These are phyloP conservation scores for Pandemis heparana DNA, from an alignment of 2,888 invertebrate species.

Conservation along the genomic window DNA sequence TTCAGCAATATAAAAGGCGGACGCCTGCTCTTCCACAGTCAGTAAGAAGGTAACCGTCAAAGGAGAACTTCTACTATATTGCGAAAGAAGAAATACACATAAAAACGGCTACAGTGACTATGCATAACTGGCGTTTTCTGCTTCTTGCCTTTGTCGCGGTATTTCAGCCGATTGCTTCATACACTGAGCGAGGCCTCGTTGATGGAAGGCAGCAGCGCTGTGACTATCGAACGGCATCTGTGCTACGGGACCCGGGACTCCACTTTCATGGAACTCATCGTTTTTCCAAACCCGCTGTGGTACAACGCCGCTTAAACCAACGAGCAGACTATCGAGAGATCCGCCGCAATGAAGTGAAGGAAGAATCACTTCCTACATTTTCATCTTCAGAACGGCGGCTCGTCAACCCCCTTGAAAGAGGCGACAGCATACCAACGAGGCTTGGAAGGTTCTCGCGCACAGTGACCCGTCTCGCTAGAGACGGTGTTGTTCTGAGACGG, in stretches of 20 bases:
- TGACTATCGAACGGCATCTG: conserved; percentile 55
- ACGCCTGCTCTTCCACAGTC: conserved; percentile 51
- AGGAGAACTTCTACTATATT: conserved; percentile 64
- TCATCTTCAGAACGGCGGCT: conserved; percentile 24
- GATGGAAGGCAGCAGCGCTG: conserved; percentile 76
- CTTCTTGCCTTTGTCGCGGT: conserved; percentile 75
- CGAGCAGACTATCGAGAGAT: conserved; percentile 51
- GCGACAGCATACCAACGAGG: neutral
- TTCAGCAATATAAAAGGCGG: conserved; percentile 68
- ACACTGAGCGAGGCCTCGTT: conserved; percentile 67
- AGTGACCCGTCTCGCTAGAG: conserved; percentile 11
- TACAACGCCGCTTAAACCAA: conserved; percentile 45
- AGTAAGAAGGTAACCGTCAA: conserved; percentile 72
- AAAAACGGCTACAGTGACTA: conserved; percentile 72
- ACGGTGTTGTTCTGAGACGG: conserved; percentile 11
- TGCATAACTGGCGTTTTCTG: conserved; percentile 82
- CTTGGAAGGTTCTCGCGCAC: conserved; percentile 4
- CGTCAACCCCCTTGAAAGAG: conserved; percentile 11
- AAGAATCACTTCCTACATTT: conserved; percentile 19
- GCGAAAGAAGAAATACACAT: conserved; percentile 55
- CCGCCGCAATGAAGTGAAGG: conserved; percentile 51
- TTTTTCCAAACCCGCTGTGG: conserved; percentile 47
- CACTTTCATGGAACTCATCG: conserved; percentile 52
- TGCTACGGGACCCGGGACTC: conserved; percentile 54
- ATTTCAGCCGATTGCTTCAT: conserved; percentile 70